Conservation (phyloP, 2,797 vertebrate species). For the Prionace glauca region DNA sequence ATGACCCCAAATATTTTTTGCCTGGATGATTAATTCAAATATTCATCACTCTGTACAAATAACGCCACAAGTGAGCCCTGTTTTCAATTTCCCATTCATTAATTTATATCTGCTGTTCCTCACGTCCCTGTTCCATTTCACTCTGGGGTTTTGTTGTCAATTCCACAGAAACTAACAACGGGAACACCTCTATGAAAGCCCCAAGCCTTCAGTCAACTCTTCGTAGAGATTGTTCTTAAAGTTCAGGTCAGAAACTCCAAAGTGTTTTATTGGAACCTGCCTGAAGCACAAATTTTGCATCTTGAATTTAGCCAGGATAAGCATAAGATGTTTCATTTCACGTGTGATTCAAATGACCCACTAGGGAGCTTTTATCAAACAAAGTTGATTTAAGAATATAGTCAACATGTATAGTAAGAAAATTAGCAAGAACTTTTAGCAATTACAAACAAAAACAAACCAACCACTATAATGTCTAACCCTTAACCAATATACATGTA, state of each 20-base stretch:
- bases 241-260: not conserved
- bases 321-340: too few species aligned
- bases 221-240: not conserved
- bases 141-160: not conserved
- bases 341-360: too few species aligned
- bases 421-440: too few species aligned
- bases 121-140: not conserved
- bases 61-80: not conserved
- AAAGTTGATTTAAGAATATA: too few species aligned
- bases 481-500: too few species aligned
- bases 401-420: too few species aligned
- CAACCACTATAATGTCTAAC: too few species aligned
- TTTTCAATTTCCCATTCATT: slow-evolving; percentile 20
- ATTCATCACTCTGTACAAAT: not conserved
- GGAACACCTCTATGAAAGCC: not conserved
- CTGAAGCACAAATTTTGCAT: too few species aligned
- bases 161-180: not conserved
- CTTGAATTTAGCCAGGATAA: too few species aligned
- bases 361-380: too few species aligned
- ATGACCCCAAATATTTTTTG: not conserved
- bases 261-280: too few species aligned
- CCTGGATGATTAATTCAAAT: not conserved
- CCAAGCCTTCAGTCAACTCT: not conserved
- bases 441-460: too few species aligned
- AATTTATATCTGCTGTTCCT: not conserved